Evolutionary conservation across 2,797 vertebrate genomes (phyloP).

Genomic region (Ispidina picta): DNA sequence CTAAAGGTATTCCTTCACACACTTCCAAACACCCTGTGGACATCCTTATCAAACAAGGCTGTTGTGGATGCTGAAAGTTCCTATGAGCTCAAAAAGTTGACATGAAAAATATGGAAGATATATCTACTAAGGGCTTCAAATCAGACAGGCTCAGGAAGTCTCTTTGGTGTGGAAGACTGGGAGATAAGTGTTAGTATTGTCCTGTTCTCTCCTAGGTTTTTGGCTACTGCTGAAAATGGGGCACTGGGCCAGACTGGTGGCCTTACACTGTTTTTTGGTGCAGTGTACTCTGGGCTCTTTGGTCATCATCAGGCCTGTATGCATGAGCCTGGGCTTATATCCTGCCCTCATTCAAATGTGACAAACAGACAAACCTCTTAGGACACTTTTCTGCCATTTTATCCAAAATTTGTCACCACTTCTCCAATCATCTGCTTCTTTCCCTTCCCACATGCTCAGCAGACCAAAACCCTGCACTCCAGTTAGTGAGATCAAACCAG

Average conservation of each 20-base stretch:
- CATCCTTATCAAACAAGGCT: fast-evolving
- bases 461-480: neutral
- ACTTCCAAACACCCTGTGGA: neutral
- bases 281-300: neutral
- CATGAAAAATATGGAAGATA: neutral
- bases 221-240: neutral
- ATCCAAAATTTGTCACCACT: neutral
- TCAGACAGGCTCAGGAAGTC: neutral
- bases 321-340: fast-evolving
- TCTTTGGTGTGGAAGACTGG: neutral
- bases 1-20: neutral
- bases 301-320: neutral
- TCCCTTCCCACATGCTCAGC: neutral
- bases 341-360: neutral
- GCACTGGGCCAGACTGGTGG: neutral
- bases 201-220: neutral
- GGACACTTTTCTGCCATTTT: neutral
- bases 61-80: neutral
- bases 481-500: neutral
- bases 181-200: neutral
- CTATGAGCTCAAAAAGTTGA: neutral
- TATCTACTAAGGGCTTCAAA: neutral
- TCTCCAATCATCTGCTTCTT: neutral
- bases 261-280: neutral
- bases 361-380: neutral